phyloP scores from a whole-genome alignment of 2,113 vertebrate genomes.

The Naja naja region DNA sequence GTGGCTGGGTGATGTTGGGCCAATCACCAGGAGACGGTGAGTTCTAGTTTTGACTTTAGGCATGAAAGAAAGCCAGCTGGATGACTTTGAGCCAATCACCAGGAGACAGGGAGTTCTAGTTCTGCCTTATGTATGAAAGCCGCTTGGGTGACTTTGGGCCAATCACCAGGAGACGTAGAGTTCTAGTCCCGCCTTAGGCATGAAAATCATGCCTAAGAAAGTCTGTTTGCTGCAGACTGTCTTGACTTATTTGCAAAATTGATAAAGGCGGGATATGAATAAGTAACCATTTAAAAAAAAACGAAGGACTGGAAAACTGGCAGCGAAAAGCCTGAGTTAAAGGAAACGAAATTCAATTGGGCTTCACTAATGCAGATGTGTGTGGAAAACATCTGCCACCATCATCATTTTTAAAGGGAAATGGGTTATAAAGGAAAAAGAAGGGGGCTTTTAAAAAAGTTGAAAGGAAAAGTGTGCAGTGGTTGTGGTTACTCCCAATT shows the following conservation, averaged over 20 bases:
- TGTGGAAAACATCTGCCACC: not conserved
- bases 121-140: too few relatives aligned
- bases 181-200: too few relatives aligned
- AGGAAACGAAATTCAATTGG: not conserved
- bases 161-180: too few relatives aligned
- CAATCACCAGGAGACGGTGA: too few relatives aligned
- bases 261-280: not conserved
- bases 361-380: not conserved
- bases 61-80: too few relatives aligned
- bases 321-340: not conserved
- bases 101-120: too few relatives aligned
- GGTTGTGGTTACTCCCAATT: too few relatives aligned
- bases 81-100: too few relatives aligned
- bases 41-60: too few relatives aligned
- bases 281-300: not conserved
- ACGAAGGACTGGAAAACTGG: not conserved
- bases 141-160: too few relatives aligned
- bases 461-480: not conserved
- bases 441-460: not conserved
- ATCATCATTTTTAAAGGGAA: not conserved
- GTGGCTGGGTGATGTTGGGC: too few relatives aligned
- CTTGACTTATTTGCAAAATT: not conserved
- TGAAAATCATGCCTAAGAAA: too few relatives aligned
- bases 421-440: not conserved
- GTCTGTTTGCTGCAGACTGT: not conserved